Base-by-base conservation (phyloP, 2,797 vertebrate species). In the Calcarius lapponicus region DNA sequence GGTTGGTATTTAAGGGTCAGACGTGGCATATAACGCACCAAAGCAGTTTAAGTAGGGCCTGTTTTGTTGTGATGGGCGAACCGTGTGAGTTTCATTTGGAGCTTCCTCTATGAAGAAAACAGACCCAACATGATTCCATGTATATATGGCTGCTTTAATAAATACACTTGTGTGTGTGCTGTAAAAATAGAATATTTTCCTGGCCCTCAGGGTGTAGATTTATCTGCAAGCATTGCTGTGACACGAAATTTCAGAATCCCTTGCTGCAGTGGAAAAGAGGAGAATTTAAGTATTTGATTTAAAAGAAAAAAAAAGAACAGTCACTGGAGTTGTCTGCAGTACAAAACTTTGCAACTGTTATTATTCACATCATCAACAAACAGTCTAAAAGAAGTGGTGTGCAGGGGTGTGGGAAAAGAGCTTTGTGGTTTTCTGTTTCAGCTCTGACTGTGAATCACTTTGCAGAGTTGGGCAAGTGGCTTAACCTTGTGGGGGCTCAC, bases 331-430 rank as follows among this genome's bases (percentile, higher is more conserved):
- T 87, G 54, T 80, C 92, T 95, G 69, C 53, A 54, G 40, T 9
- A 31, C 80, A 78, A 74, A 91, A 84, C 86, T 71, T 76, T 85
- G 86, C 74, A 87, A 95, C 78, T 87, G 50, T 95, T 95, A 83
- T 96, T 95, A 73, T 61, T 96, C 93, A 58, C 83, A 94, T 92
- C 76, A 40, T 90, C 93, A 90, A 93, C 93, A 95, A 96, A 89
- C 74, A 95, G 67, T 12, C 81, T 74, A 67, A 67, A 93, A 95
- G 95, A 93, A 96, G 90, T 90, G 95, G 94, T 96, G 92, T 95
- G 95, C 94, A 96, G 93, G 96, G 96, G 96, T 96, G 96, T 97
- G 96, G 96, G 96, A 96, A 97, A 93, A 95, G 91, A 93, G 40
- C 90, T 93, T 69, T 95, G 95, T 96, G 96, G 96, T 95, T 96